Evolutionary conservation across 2,888 invertebrate genomes (phyloP), one percentile per base, ranked within the genome.

Genomic region (Melitaea athalia): DNA sequence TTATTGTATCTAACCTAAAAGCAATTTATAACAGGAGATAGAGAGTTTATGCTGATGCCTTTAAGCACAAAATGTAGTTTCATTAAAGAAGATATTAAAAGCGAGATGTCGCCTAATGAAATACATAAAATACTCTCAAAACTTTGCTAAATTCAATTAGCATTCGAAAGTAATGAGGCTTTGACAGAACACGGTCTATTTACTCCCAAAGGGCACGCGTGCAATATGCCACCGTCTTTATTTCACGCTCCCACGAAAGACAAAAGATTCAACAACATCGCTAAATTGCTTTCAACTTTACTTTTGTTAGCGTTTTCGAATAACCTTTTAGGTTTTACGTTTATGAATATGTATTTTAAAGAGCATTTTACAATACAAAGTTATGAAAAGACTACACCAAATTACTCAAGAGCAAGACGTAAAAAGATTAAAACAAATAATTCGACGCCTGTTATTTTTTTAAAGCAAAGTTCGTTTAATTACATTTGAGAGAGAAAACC

Each of bases 61-160:
- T 24, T 24, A 24, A 24, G 24, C 24, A 24, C 24, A 24, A 24
- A 24, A 24, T 24, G 24, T 24, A 38, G 5, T 38, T 38, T 38
- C 8, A 38, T 38, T 38, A 7, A 5, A 38, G 38, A 7, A 8
- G 14, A 14, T 33, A 57, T 11, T 42, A 38, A 8, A 10, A 57
- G 1, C n/a, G 11, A 42, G 38, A 6, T 6, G n/a, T 42, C 6
- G 38, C 42, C 15, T 57, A 42, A 42, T 10, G 10, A 15, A 57
- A 42, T 42, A 15, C 42, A 57, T 31, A 57, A 57, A 57, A 57
- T 57, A n/a, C 38, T 11, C 11, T 24, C 15, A 42, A 57, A 57
- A 57, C 38, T 57, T n/a, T 38, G 57, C 33, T 42, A 57, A 42
- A 57, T 57, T 42, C 57, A 57, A 57, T 57, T 57, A 38, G 57